Base-by-base conservation (phyloP, 2,888 invertebrate species). In the Andricus quercusramuli region DNA sequence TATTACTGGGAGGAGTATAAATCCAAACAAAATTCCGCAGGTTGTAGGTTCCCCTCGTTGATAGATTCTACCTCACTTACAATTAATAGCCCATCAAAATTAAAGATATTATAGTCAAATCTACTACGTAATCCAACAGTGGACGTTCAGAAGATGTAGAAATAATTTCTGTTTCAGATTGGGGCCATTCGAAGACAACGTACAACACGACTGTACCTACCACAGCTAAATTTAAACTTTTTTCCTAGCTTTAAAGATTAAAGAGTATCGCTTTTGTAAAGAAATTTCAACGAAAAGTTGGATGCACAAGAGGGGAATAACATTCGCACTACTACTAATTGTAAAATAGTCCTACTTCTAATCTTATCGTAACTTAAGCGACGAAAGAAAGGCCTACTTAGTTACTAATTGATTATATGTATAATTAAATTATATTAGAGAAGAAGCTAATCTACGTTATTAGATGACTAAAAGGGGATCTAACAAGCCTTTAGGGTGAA, bases 171-270 rank as follows among this genome's bases (percentile, higher is more conserved):
- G 37, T 90, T 90, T 17, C 88, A 91, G 91, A 90, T 91, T 90
- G 92, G 92, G 92, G 92, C 92, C 92, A 92, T 90, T 91, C 86
- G 86, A 90, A 90, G 88, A 90, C 90, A 90, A 90, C 89, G 89
- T 90, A 67, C 11, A 89, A 88, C 85, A 88, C 86, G 84, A 89
- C 84, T 83, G 79, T 82, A 83, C 79, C 80, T 74, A 56, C 29
- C 74, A 29, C 29, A 74, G 25, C n/a, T 67, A 44, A 67, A 41
- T 17, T 67, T 44, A 41, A 67, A 67, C 22, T 44, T 1, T 22
- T 67, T n/a, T 44, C 37, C 22, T 67, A 67, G 67, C 67, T 67
- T 67, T 67, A 67, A 67, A 67, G 22, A 67, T 41, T 67, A 67
- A 67, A 67, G 22, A 67, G 37, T 37, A 41, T 67, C 22, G 76